These are phyloP conservation scores for Aplochiton taeniatus DNA, from an alignment of 2,797 vertebrate genomes.

Conservation along the genomic window DNA sequence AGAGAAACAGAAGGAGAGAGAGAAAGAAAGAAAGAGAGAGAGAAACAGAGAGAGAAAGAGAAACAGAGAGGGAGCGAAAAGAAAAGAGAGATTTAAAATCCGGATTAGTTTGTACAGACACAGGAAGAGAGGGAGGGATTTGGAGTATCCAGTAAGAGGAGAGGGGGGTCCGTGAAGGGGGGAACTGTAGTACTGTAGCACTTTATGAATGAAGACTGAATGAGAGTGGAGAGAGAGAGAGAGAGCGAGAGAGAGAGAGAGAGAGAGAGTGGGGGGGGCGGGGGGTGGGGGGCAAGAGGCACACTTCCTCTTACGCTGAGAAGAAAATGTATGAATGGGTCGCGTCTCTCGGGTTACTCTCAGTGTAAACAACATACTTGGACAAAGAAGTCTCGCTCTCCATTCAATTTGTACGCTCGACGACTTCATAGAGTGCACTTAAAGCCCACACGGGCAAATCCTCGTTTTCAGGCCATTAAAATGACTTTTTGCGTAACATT, in stretches of 20 bases:
- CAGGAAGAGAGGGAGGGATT: constrained; percentile 79
- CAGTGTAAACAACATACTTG: constrained; percentile 71
- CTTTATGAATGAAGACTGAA: constrained; percentile 72
- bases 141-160: constrained; percentile 72
- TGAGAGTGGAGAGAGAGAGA: constrained; percentile 6
- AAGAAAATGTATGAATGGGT: constrained; percentile 78
- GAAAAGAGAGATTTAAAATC: constrained; percentile 62
- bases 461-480: too few relatives aligned
- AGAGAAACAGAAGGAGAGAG: constrained; percentile 19
- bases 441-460: too few relatives aligned
- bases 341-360: constrained; percentile 63
- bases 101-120: constrained; percentile 74
- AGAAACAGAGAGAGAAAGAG: constrained; percentile 21
- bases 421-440: too few relatives aligned
- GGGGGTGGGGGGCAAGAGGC: constrained; percentile 37
- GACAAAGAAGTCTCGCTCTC: constrained; percentile 39
- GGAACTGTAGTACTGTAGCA: constrained; percentile 62
- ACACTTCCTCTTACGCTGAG: constrained; percentile 72
- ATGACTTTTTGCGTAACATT: too few relatives aligned
- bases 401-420: too few relatives aligned
- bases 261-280: constrained; percentile 4
- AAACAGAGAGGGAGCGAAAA: constrained; percentile 1
- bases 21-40: constrained; percentile 18
- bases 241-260: constrained; percentile 6
- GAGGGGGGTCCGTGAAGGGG: constrained; percentile 25